Evolutionary conservation across 2,888 invertebrate genomes (phyloP), one percentile per base, ranked within the genome.

Genomic region (Athalia cordata): DNA sequence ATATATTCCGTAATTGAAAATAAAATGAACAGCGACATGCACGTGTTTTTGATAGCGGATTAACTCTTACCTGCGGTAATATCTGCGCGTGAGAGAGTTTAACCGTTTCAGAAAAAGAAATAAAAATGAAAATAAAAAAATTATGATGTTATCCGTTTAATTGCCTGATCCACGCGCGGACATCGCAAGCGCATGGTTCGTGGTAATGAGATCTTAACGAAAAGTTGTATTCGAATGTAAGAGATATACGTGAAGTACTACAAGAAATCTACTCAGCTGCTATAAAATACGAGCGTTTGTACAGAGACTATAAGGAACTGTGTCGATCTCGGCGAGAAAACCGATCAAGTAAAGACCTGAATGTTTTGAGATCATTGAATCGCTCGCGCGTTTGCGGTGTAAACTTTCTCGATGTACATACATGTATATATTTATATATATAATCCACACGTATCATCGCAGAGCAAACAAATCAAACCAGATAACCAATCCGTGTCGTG

Each of bases 361-460:
- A 43, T 50, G 29, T 50, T 68, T 68, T 68, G 6, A 55, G 11
- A 68, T 68, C 68, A 11, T 29, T 29, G 29, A 29, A 29, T 29
- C 29, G 29, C 29, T 68, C 15, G 68, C 55, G 52, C 29, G 68
- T 55, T 68, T 11, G 55, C 6, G 57, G 72, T 59, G 59, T 59
- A 72, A 72, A 72, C 72, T 72, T 72, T 72, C 72, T 47, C 72
- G 72, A 13, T 57, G 47, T 47, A 45, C 59, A 59, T 72, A 52
- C 29, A 2, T 29, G 50, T 59, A 72, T n/a, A n/a, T 29, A 29
- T 29, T 29, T 29, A 29, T 29, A 29, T 29, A 29, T 29, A 29
- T 29, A 29, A 29, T 29, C 29, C 29, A 29, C 29, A 29, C 29
- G 29, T 29, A 29, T 29, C 72, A 72, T 72, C 59, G 72, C 47